Evolutionary conservation across 2,113 vertebrate species (phyloP).

Genomic region (Agapornis roseicollis): DNA sequence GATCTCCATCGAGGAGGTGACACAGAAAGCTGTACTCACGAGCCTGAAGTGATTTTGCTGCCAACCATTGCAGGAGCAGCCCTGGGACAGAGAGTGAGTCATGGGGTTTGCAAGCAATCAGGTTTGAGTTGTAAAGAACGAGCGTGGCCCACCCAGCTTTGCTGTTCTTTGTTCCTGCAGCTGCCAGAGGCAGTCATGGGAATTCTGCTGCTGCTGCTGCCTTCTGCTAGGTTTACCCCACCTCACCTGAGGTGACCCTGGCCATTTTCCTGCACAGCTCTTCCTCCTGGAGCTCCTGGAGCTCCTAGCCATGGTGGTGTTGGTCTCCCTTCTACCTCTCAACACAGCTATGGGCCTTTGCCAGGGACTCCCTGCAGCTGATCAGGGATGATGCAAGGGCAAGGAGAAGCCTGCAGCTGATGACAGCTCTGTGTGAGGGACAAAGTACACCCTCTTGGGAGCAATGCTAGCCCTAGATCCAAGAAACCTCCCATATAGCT

Average conservation of each 20-base stretch:
- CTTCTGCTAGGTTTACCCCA: neutral
- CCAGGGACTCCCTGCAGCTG: neutral
- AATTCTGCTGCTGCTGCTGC: neutral
- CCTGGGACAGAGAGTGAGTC: conserved; percentile 16
- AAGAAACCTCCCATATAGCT: neutral
- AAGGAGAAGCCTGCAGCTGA: neutral
- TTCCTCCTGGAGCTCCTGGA: neutral
- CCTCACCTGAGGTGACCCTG: neutral
- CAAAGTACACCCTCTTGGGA: neutral
- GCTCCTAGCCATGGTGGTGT: rapidly evolving
- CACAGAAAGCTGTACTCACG: neutral
- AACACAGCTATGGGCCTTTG: neutral
- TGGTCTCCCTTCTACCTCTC: neutral
- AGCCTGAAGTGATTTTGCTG: neutral
- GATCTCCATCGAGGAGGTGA: neutral
- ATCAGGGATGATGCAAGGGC: neutral
- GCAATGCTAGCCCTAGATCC: neutral
- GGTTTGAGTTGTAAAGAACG: neutral
- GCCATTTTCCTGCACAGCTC: neutral
- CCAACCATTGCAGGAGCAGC: neutral
- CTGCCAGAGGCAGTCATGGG: neutral
- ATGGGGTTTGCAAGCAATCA: neutral
- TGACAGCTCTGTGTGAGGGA: neutral
- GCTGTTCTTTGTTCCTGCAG: neutral
- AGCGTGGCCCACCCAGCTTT: neutral